Evolutionary conservation across 2,797 vertebrate genomes (phyloP).

Genomic region (Alfaro cultratus): DNA sequence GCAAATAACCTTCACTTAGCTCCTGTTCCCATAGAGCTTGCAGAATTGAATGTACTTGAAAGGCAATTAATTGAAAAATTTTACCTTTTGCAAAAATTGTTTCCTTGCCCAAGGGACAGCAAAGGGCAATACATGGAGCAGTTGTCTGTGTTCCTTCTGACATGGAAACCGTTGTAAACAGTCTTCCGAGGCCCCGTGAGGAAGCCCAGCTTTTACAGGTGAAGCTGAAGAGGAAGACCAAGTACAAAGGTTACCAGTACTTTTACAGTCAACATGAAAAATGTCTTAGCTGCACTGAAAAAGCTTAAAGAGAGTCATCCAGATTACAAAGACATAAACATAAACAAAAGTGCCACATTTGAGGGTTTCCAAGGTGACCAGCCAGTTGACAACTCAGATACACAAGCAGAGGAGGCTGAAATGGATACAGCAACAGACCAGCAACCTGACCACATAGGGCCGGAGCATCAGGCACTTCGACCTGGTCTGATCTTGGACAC

Average conservation of each 20-base stretch:
- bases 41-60: background rate
- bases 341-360: too few relatives aligned
- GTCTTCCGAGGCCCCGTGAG: background rate
- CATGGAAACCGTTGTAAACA: background rate
- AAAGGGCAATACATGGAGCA: background rate
- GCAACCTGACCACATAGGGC: too few relatives aligned
- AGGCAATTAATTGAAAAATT: background rate
- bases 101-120: background rate
- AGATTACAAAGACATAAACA: background rate
- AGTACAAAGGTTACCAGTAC: too few relatives aligned
- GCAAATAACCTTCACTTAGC: too few relatives aligned
- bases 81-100: conserved; percentile 1
- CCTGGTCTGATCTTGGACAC: background rate
- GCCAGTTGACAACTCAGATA: too few relatives aligned
- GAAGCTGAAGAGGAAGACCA: too few relatives aligned
- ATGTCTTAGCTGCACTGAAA: background rate
- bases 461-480: background rate
- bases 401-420: too few relatives aligned
- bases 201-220: too few relatives aligned
- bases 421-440: too few relatives aligned
- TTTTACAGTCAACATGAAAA: too few relatives aligned
- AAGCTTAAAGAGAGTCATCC: background rate
- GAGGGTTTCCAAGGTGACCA: too few relatives aligned
- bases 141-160: background rate
- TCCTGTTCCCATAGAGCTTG: background rate